A percentile compares a stretch with the other conserved stretches of the same genome.
phyloP scores from a whole-genome alignment of 2,113 vertebrate genomes.

The Pelecanus crispus region DNA sequence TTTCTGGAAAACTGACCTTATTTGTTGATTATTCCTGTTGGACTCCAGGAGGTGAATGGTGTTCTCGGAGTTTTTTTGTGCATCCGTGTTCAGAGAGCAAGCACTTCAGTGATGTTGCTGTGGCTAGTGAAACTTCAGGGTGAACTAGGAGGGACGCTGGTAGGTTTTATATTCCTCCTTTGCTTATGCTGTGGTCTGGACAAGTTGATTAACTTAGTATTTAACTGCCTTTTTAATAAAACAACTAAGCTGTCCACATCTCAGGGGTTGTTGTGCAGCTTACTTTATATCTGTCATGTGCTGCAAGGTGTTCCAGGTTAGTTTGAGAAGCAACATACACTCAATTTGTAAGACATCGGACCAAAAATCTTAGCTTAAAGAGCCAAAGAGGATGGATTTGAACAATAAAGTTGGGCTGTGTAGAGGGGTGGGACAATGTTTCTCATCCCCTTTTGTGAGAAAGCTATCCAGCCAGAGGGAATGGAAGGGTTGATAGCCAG shows the following conservation, averaged over 20 bases:
- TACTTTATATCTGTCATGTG: background rate
- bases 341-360: background rate
- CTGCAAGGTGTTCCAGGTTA: background rate
- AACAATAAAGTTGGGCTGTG: background rate
- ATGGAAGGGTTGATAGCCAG: background rate
- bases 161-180: background rate
- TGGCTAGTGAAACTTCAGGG: background rate
- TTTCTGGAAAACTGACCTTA: background rate
- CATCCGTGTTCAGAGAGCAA: background rate
- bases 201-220: background rate
- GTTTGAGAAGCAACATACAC: background rate
- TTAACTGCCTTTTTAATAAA: background rate
- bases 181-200: background rate
- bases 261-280: background rate
- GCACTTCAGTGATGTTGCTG: background rate
- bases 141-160: background rate
- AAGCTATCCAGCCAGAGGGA: background rate
- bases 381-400: background rate
- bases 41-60: background rate
- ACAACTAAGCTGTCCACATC: background rate
- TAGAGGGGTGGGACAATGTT: background rate
- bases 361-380: background rate
- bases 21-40: background rate
- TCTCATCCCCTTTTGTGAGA: background rate
- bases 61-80: fast-evolving